Evolutionary conservation across 1,140 invertebrate genomes (phyloP).

Genomic region (Chlorops oryzae): DNA sequence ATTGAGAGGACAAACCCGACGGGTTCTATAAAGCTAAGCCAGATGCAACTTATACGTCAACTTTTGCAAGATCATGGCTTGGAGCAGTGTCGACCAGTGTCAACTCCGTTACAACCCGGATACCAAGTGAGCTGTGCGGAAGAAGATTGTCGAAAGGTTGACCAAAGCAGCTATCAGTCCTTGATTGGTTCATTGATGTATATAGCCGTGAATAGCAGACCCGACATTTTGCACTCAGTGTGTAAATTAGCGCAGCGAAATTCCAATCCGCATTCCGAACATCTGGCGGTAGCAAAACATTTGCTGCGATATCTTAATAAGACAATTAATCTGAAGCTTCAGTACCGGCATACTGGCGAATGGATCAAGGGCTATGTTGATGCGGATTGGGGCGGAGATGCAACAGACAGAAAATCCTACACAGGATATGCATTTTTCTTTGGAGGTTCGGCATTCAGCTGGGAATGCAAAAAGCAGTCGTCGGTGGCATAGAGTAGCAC

Average conservation of each 20-base stretch:
- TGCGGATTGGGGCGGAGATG: conserved; percentile 35
- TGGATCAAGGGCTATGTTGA: conserved; percentile 5
- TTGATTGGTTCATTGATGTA: conserved; percentile 8
- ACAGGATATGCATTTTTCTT: conserved; percentile 37
- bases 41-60: conserved; percentile 11
- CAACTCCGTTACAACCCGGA: conserved; percentile 5
- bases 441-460: conserved; percentile 25
- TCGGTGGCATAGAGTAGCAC: conserved; percentile 31
- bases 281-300: conserved; percentile 26
- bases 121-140: too few species aligned
- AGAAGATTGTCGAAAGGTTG: background rate
- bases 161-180: conserved; percentile 1
- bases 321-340: conserved; percentile 1
- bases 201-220: conserved; percentile 6
- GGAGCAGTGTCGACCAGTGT: conserved; percentile 5
- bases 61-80: conserved; percentile 13
- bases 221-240: conserved; percentile 11
- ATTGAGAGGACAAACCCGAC: conserved; percentile 19
- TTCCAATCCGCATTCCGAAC: background rate
- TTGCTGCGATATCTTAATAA: conserved; percentile 9
- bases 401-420: conserved; percentile 34
- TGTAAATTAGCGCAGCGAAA: conserved; percentile 9
- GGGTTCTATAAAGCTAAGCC: conserved; percentile 1
- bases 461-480: conserved; percentile 32
- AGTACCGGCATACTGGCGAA: background rate